Evolutionary conservation across 2,888 invertebrate species (phyloP), one percentile per base, ranked within the genome.

Genomic region (Cheilosia impressa): DNA sequence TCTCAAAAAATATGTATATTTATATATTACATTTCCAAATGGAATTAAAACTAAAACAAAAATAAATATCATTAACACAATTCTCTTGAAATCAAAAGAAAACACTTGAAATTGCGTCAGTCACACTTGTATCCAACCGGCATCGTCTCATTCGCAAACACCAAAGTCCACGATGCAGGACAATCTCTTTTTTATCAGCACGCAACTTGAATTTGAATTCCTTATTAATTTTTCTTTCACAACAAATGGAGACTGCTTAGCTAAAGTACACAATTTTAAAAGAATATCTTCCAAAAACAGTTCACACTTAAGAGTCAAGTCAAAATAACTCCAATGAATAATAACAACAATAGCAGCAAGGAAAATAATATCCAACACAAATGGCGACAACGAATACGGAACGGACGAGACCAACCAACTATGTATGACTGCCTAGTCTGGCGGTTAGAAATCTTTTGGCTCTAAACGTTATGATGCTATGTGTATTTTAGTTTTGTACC

Each of bases 381-480:
- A 73, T 85, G 77, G 52, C 82, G 72, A 73, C 87, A 87, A 82
- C 87, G 77, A 69, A 83, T 76, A 79, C 82, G 77, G 80, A 87
- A 77, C 73, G 88, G 71, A 80, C 57, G 81, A 68, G 81, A 85
- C 85, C 81, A 85, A 85, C 85, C 85, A 85, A 85, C 85, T 81
- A 85, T 77, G 81, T 81, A 81, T 85, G 72, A 66, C 80, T 87
- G 89, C 89, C 89, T 89, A 88, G 88, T 89, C 88, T 88, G 89
- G 89, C 89, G 89, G 89, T 89, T 89, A 89, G 89, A 89, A 89
- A 89, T 89, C 89, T 89, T 89, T 89, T 89, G 88, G 88, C 89
- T 87, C 88, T 88, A 88, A 88, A 89, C 89, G 88, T 89, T 89
- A 89, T 89, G 88, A 89, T 89, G 89, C 87, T 89, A 88, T 88